Conservation (phyloP, 2,113 vertebrate species). For the Entelurus aequoreus region DNA sequence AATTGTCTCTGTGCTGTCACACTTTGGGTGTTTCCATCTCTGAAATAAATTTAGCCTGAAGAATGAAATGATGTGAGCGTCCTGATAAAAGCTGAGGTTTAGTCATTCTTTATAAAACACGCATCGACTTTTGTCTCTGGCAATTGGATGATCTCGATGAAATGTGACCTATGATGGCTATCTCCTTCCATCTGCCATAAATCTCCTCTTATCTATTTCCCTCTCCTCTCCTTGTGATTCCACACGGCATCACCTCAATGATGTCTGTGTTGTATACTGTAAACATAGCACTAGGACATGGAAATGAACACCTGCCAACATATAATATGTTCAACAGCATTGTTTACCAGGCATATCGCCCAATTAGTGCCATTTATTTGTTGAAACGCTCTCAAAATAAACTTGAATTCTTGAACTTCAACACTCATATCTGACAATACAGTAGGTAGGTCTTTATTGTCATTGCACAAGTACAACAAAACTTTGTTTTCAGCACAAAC, state of each 20-base stretch:
- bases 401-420: too few species aligned
- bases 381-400: too few species aligned
- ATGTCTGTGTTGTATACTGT: neutral
- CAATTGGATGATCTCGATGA: conserved; percentile 22
- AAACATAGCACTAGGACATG: neutral
- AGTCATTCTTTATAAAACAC: conserved; percentile 3
- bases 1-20: conserved; percentile 22
- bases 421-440: too few species aligned
- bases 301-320: neutral
- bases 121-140: conserved; percentile 7
- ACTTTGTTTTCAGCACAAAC: too few species aligned
- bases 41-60: conserved; percentile 14
- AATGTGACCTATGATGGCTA: conserved; percentile 1
- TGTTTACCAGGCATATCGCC: too few species aligned
- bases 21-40: conserved; percentile 18
- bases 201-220: conserved; percentile 7
- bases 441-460: too few species aligned
- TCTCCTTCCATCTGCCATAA: conserved; percentile 3
- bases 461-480: too few species aligned
- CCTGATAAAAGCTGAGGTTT: conserved; percentile 4
- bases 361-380: too few species aligned
- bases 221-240: neutral
- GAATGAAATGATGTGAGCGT: conserved; percentile 16
- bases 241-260: neutral
- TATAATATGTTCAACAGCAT: too few species aligned